phyloP scores from a whole-genome alignment of 2,888 invertebrate species.

The Heliconius cydno region DNA sequence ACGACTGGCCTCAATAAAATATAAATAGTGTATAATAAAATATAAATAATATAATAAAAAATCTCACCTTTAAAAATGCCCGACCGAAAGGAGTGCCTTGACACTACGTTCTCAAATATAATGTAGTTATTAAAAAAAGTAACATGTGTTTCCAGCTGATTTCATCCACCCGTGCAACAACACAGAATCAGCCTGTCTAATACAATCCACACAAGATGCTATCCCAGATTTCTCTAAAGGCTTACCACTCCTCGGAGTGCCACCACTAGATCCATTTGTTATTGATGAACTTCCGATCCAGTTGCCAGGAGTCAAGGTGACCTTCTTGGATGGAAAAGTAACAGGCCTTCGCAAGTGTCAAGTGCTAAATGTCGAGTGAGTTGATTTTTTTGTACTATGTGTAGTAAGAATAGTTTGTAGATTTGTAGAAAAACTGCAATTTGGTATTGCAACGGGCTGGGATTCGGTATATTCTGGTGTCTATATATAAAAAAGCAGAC shows the following conservation, averaged over 20 bases:
- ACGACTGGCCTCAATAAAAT: no score
- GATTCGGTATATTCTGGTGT: no score
- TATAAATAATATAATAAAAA: no score
- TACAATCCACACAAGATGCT: conserved; percentile 73
- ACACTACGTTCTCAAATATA: background rate
- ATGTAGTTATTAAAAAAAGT: background rate
- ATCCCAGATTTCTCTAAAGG: conserved; percentile 76
- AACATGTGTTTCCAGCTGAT: conserved; percentile 62
- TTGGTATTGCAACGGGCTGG: background rate
- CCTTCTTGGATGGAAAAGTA: conserved; percentile 73
- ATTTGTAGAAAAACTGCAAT: background rate
- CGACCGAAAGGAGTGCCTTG: background rate
- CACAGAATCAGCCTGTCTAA: conserved; percentile 70
- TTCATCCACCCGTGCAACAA: conserved; percentile 77
- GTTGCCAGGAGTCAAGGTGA: conserved; percentile 77
- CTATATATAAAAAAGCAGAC: no score
- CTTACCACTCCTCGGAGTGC: conserved; percentile 70
- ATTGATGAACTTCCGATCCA: conserved; percentile 77
- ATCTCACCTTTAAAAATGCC: no score
- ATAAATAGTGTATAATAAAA: no score
- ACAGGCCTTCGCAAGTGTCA: conserved; percentile 75
- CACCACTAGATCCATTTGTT: conserved; percentile 72
- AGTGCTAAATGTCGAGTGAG: conserved; percentile 78
- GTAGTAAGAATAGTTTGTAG: background rate
- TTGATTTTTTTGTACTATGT: conserved; percentile 43